Base-by-base conservation (phyloP, 2,888 invertebrate species). In the Drosophila rellima region DNA sequence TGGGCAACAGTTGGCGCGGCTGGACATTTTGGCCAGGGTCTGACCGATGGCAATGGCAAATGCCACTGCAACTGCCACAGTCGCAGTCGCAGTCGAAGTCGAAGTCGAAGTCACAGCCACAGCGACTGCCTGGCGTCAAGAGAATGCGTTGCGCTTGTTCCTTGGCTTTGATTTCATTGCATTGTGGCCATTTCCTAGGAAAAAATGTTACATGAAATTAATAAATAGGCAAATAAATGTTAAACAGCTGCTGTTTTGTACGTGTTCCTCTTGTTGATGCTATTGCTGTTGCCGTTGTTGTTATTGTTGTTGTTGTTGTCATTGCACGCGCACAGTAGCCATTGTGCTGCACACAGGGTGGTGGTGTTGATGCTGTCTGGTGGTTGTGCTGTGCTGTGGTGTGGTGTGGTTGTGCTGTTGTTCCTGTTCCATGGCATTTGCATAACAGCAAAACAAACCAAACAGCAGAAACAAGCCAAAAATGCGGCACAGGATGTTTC, bases 201-300 rank as follows among this genome's bases (percentile, higher is more conserved):
- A 86, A 88, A 88, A 86, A 87, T 86, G 89, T 87, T 86, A 88
- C 87, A 86, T 88, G 85, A 86, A 86, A 86, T 86, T 86, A 86
- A 86, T 86, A 86, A 86, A 86, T 86, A 86, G 89, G 89, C 87
- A 84, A 84, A 84, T 84, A 84, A 84, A 84, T 84, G 83, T 84
- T 88, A 88, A 84, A 84, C 83, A 84, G 83, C 83, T 84, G 88
- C 88, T 88, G 88, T 88, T 82, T 84, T 88, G 88, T 83, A 88
- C 88, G 88, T 87, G 83, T 84, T 84, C 69, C 75, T 78, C 74
- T 78, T 78, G 78, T 77, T 69, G 65, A 47, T 67, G 62, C 50
- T 70, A 45, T 57, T 60, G 55, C 47, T 63, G 55, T 44, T 44
- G 51, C 39, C 47, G 50, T 33, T 74, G 61, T 11, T 71, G 68